Conservation (phyloP, 2,113 vertebrate genomes). For the Rhea pennata region DNA sequence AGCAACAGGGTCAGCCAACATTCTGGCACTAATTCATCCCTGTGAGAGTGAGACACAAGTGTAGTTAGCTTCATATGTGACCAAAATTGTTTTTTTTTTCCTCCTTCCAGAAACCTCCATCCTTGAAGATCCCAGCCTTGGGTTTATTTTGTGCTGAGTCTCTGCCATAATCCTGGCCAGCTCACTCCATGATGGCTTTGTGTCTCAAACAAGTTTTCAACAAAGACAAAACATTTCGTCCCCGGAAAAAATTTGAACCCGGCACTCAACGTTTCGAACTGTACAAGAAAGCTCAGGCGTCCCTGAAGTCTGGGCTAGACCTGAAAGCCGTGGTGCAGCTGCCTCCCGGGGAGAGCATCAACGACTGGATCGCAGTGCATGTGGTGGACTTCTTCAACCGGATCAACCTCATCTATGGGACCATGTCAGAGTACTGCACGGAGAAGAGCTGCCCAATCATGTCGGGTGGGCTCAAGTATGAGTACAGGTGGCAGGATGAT, state of each 20-base stretch:
- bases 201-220: constrained; percentile 98
- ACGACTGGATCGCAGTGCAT: constrained; percentile 95
- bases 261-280: constrained; percentile 96
- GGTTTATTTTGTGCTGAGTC: not conserved
- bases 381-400: constrained; percentile 99
- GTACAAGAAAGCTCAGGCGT: constrained; percentile 97
- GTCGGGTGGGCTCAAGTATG: constrained; percentile 93
- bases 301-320: constrained; percentile 94
- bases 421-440: constrained; percentile 93
- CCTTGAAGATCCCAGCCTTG: constrained; percentile 6
- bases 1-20: not conserved
- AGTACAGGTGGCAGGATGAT: constrained; percentile 97
- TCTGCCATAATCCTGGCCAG: not conserved
- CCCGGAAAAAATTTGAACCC: constrained; percentile 92
- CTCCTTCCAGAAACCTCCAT: constrained; percentile 6
- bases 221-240: constrained; percentile 97
- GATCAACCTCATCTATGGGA: constrained; percentile 98
- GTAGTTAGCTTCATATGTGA: not conserved
- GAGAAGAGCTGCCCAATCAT: constrained; percentile 93
- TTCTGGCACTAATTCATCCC: rapidly evolving
- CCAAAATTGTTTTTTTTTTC: not conserved
- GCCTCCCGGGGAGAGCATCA: constrained; percentile 89
- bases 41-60: rapidly evolving
- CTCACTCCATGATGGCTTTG: constrained; percentile 82
- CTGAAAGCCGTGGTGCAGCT: constrained; percentile 93